Evolutionary conservation across 2,113 vertebrate genomes (phyloP).

Genomic region (Sylvia atricapilla): DNA sequence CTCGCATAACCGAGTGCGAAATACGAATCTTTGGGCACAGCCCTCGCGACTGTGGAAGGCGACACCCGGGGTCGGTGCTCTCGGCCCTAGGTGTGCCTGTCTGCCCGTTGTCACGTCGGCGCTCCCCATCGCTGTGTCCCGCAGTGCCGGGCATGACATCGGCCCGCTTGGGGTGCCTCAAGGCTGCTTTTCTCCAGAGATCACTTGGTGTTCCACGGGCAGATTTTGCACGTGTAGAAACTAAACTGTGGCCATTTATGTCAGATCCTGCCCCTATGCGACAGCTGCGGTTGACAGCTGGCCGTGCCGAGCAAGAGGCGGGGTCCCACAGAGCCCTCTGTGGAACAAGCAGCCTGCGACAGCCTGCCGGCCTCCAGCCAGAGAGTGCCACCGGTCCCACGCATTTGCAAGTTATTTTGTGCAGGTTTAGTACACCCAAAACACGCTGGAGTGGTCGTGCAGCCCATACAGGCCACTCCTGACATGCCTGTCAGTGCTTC

Average conservation of each 20-base stretch:
- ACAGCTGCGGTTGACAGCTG: not conserved
- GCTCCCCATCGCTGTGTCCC: not conserved
- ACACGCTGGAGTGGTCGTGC: rapidly evolving
- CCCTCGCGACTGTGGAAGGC: rapidly evolving
- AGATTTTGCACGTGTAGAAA: not conserved
- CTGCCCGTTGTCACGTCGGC: not conserved
- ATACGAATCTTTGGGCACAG: rapidly evolving
- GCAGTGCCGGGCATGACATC: rapidly evolving
- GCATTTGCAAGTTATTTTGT: rapidly evolving
- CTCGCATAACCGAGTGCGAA: not conserved
- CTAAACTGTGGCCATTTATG: rapidly evolving
- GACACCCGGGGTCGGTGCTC: rapidly evolving
- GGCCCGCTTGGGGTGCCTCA: rapidly evolving
- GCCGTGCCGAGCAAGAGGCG: rapidly evolving
- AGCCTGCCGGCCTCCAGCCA: not conserved
- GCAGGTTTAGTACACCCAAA: rapidly evolving
- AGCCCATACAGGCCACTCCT: rapidly evolving
- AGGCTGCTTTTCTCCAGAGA: not conserved
- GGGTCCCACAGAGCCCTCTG: rapidly evolving
- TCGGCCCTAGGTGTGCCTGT: rapidly evolving
- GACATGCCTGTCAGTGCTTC: rapidly evolving
- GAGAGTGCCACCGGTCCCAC: rapidly evolving
- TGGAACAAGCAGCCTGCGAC: rapidly evolving
- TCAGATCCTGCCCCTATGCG: rapidly evolving
- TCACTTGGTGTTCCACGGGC: not conserved